Conservation (phyloP, 2,797 vertebrate species). For the Chelmon rostratus region DNA sequence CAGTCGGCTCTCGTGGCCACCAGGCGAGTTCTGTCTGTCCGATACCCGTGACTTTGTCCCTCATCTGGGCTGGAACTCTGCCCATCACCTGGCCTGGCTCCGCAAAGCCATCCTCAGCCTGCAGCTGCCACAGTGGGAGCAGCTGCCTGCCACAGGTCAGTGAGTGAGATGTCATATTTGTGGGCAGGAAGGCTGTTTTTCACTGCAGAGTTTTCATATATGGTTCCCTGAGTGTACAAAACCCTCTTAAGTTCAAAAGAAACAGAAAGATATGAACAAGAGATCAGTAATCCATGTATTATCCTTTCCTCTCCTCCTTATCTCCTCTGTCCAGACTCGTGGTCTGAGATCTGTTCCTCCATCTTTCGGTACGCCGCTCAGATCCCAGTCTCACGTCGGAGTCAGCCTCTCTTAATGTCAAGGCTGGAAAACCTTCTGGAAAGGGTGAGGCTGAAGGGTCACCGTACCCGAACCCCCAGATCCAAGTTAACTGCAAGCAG, state of each 20-base stretch:
- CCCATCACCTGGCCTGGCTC: conserved; percentile 91
- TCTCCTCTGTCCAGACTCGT: conserved; percentile 84
- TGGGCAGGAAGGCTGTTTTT: no score
- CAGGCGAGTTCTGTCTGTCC: conserved; percentile 88
- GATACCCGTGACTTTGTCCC: conserved; percentile 87
- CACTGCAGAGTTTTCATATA: neutral
- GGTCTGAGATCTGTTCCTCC: conserved; percentile 88
- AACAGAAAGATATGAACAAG: neutral
- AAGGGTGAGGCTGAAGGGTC: conserved; percentile 78
- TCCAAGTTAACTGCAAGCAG: conserved; percentile 55
- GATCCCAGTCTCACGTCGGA: conserved; percentile 85
- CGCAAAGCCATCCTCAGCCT: conserved; percentile 89
- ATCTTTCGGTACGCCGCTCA: conserved; percentile 88
- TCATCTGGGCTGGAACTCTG: conserved; percentile 90
- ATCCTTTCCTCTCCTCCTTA: neutral
- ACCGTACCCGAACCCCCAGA: neutral
- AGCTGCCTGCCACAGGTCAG: conserved; percentile 83
- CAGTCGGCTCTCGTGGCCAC: conserved; percentile 91
- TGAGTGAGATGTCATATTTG: neutral
- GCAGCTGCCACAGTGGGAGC: conserved; percentile 91
- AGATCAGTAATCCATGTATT: neutral
- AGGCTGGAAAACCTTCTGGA: conserved; percentile 90
- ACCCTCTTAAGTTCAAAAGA: neutral
- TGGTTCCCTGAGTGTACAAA: neutral
- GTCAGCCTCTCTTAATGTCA: conserved; percentile 91